Evolutionary conservation across 2,888 invertebrate species (phyloP).

Genomic region (Sthenelais limicola): DNA sequence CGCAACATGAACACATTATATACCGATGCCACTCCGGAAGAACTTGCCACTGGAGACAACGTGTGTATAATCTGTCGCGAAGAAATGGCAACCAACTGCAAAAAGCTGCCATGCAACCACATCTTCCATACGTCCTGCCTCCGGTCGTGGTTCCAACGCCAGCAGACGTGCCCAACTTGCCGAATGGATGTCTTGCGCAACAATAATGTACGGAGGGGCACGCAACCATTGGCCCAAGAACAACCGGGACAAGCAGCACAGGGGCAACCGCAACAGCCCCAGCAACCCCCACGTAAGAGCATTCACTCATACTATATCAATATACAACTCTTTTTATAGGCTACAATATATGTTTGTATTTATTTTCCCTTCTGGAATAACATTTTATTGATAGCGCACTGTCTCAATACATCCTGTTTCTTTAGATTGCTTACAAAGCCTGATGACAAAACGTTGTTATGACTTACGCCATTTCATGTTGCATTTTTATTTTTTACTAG

Average conservation of each 20-base stretch:
- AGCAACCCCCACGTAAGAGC: not conserved
- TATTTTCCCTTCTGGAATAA: too few species aligned
- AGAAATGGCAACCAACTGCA: conserved; percentile 83
- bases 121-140: conserved; percentile 99
- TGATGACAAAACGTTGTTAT: too few species aligned
- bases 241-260: conserved; percentile 42
- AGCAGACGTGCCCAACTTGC: conserved; percentile 99
- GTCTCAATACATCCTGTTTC: too few species aligned
- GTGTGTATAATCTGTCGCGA: conserved; percentile 99
- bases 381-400: too few species aligned
- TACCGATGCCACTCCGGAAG: conserved; percentile 92
- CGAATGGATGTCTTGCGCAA: conserved; percentile 84
- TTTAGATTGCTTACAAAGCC: too few species aligned
- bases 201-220: conserved; percentile 71
- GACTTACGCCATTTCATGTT: too few species aligned
- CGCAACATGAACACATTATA: conserved; percentile 97
- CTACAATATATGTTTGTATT: too few species aligned
- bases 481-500: too few species aligned
- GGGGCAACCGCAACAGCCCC: conserved; percentile 9
- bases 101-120: conserved; percentile 98
- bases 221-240: conserved; percentile 52
- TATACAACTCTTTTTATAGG: too few species aligned
- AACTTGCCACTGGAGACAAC: conserved; percentile 89
- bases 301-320: too few species aligned
- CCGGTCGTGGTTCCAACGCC: conserved; percentile 99